phyloP scores from a whole-genome alignment of 2,888 invertebrate species.

The Gryllus longicercus region DNA sequence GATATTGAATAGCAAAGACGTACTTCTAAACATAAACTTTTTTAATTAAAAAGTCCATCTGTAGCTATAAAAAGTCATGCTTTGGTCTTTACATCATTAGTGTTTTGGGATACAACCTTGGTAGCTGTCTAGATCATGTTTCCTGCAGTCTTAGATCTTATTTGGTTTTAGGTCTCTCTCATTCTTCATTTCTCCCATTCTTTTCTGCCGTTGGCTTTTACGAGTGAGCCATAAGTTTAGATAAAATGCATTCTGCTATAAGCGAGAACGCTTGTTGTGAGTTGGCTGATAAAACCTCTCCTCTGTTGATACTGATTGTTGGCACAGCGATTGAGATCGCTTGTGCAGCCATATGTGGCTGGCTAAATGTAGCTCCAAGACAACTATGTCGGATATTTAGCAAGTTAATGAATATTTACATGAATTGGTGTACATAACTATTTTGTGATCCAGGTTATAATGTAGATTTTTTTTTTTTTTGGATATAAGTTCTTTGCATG shows the following conservation, averaged over 20 bases:
- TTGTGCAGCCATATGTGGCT: constrained; percentile 27
- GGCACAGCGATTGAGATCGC: constrained; percentile 25
- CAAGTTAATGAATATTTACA: constrained; percentile 33
- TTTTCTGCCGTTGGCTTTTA: constrained; percentile 34
- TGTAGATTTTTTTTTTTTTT: constrained; percentile 31
- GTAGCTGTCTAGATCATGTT: constrained; percentile 36
- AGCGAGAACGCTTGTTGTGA: constrained; percentile 32
- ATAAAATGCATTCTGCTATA: constrained; percentile 33
- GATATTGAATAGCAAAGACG: constrained; percentile 34
- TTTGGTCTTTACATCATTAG: constrained; percentile 35
- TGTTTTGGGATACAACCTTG: constrained; percentile 35
- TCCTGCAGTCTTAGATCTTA: constrained; percentile 33
- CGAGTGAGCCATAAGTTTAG: constrained; percentile 30
- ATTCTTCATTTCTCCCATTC: constrained; percentile 27
- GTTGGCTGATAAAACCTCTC: constrained; percentile 28
- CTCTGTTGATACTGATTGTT: constrained; percentile 19
- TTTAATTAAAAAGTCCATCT: constrained; percentile 35
- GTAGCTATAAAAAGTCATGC: constrained; percentile 34
- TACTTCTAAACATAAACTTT: constrained; percentile 35
- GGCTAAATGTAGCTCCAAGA: constrained; percentile 31
- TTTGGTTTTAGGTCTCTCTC: constrained; percentile 33
- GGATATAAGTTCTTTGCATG: constrained; percentile 37
- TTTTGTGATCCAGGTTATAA: constrained; percentile 36
- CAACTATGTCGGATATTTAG: constrained; percentile 31
- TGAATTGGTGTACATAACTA: constrained; percentile 36